These are phyloP conservation scores for Podargus strigoides DNA, from an alignment of 2,797 vertebrate species.

Conservation along the genomic window DNA sequence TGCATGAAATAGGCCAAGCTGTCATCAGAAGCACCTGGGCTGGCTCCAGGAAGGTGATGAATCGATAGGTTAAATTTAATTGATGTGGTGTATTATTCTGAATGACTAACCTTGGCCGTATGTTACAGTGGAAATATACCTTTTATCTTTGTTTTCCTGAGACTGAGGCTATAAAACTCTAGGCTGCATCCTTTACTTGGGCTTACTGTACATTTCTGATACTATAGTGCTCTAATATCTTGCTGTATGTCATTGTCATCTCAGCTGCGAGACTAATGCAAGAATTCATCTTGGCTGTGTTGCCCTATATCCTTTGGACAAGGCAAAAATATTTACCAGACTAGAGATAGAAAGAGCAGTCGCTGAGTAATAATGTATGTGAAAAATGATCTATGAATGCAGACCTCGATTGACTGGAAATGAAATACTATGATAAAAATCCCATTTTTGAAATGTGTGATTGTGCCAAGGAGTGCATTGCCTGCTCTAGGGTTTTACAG, in stretches of 20 bases:
- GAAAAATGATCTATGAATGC: conserved; percentile 43
- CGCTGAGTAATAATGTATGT: conserved; percentile 3
- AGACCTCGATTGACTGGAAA: conserved; percentile 32
- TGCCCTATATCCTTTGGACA: conserved; percentile 12
- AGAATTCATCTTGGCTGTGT: not conserved
- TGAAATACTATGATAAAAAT: conserved; percentile 51
- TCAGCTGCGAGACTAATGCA: not conserved
- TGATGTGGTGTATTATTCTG: conserved; percentile 22
- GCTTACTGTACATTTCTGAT: conserved; percentile 1
- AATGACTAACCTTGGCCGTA: not conserved
- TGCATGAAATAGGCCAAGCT: conserved; percentile 34
- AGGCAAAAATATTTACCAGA: conserved; percentile 49
- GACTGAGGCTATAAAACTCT: not conserved
- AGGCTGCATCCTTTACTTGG: not conserved
- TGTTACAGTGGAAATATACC: not conserved
- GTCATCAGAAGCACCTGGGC: not conserved
- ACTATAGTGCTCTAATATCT: not conserved
- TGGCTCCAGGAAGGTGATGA: conserved; percentile 3
- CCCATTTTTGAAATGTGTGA: conserved; percentile 22
- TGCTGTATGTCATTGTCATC: conserved; percentile 25
- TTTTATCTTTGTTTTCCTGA: conserved; percentile 40
- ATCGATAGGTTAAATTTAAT: conserved; percentile 49
- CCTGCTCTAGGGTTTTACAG: not conserved
- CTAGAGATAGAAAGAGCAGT: conserved; percentile 7
- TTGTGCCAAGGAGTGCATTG: not conserved